phyloP scores from a whole-genome alignment of 1,140 invertebrate genomes.

The Drosophila yakuba region DNA sequence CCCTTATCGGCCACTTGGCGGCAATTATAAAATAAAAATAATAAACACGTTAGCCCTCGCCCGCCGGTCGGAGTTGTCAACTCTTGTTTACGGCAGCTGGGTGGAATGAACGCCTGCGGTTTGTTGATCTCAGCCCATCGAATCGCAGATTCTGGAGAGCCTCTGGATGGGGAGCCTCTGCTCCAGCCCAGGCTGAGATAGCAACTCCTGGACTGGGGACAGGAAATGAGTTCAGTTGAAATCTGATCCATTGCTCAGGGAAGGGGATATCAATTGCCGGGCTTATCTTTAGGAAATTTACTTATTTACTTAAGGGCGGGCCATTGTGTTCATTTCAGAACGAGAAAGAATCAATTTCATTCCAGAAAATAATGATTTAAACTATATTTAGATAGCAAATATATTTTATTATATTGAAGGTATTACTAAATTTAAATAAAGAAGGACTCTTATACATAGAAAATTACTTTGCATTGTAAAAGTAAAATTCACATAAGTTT shows the following conservation, averaged over 20 bases:
- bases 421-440: too few relatives aligned
- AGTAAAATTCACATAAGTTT: too few relatives aligned
- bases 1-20: slow-evolving; percentile 62
- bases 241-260: not conserved
- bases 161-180: not conserved
- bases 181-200: slow-evolving; percentile 21
- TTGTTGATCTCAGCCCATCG: slow-evolving; percentile 59
- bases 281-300: not conserved
- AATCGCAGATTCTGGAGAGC: not conserved
- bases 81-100: slow-evolving; percentile 45
- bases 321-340: not conserved
- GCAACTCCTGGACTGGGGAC: slow-evolving; percentile 1
- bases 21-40: slow-evolving; percentile 46
- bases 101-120: slow-evolving; percentile 49
- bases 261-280: slow-evolving; percentile 1
- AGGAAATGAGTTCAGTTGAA: slow-evolving; percentile 18
- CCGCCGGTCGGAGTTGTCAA: slow-evolving; percentile 48
- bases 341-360: too few relatives aligned
- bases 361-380: too few relatives aligned
- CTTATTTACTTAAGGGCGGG: not conserved
- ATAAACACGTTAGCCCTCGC: slow-evolving; percentile 42
- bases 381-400: too few relatives aligned
- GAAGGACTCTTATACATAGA: too few relatives aligned
- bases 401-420: too few relatives aligned
- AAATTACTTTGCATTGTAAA: too few relatives aligned